Evolutionary conservation across 2,113 vertebrate species (phyloP).

Genomic region (Tangachromis dhanisi): DNA sequence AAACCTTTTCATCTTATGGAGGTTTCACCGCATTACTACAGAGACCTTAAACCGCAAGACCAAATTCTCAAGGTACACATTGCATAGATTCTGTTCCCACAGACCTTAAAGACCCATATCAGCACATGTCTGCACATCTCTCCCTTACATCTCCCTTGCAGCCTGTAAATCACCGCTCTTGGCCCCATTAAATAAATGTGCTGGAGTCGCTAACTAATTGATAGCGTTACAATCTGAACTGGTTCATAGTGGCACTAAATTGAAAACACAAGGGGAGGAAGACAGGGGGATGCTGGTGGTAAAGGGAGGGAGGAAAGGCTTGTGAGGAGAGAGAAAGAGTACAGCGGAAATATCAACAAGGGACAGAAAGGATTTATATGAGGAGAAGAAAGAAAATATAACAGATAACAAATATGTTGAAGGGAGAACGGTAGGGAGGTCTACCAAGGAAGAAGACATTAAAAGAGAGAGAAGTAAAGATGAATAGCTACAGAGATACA

Average conservation of each 20-base stretch:
- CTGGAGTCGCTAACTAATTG: constrained; percentile 69
- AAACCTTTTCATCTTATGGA: constrained; percentile 49
- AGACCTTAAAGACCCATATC: constrained; percentile 38
- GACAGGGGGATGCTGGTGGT: constrained; percentile 23
- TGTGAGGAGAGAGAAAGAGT: background rate
- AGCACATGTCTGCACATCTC: constrained; percentile 46
- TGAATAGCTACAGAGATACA: background rate
- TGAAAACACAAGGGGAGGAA: constrained; percentile 64
- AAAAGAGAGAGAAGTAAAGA: background rate
- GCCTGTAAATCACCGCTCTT: constrained; percentile 63
- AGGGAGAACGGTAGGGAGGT: background rate
- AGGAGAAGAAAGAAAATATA: background rate
- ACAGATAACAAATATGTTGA: background rate
- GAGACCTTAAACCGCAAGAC: constrained; percentile 44
- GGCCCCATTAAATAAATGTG: constrained; percentile 55
- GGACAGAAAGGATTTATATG: constrained; percentile 3
- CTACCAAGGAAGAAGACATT: background rate
- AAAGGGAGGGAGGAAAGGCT: constrained; percentile 17
- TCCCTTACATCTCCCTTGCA: constrained; percentile 58
- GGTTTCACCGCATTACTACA: constrained; percentile 38
- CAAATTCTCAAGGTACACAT: constrained; percentile 35
- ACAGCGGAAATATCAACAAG: background rate
- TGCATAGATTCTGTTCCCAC: constrained; percentile 39
- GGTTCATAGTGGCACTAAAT: constrained; percentile 56
- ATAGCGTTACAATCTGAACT: constrained; percentile 63